phyloP scores from a whole-genome alignment of 2,113 vertebrate species.

The Tychaedon coryphoeus region DNA sequence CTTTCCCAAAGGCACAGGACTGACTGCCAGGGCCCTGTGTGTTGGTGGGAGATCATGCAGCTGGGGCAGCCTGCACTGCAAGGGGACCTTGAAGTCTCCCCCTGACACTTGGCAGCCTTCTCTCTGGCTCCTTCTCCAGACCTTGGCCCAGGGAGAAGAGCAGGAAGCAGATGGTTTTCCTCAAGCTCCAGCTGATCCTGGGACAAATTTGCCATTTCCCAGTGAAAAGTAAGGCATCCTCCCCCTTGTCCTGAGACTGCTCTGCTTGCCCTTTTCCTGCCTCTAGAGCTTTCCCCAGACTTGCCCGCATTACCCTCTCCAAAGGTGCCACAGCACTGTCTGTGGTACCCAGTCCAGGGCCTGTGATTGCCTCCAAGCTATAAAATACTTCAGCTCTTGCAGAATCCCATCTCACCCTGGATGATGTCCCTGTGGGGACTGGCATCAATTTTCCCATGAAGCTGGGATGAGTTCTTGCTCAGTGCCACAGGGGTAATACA shows the following conservation, averaged over 20 bases:
- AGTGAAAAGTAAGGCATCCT: neutral
- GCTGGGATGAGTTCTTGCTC: neutral
- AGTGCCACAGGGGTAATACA: neutral
- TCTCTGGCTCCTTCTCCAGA: neutral
- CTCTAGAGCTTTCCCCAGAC: neutral
- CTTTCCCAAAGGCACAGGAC: neutral
- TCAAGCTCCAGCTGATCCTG: neutral
- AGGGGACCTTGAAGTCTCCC: neutral
- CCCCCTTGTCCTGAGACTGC: neutral
- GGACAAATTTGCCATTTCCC: neutral
- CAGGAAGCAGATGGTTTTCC: neutral
- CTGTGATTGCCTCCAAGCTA: neutral
- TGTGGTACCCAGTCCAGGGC: accelerated
- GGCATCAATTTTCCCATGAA: neutral
- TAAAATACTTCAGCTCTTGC: neutral
- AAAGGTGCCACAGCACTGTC: neutral
- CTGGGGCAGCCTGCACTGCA: neutral
- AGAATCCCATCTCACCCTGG: neutral
- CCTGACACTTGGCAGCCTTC: neutral
- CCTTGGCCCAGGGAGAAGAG: neutral
- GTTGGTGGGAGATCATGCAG: accelerated
- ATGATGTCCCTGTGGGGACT: neutral
- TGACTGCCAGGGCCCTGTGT: accelerated
- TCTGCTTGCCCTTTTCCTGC: neutral
- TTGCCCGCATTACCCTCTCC: accelerated